Conservation (phyloP, 2,797 vertebrate genomes). For the Chaetodon trifasciatus region DNA sequence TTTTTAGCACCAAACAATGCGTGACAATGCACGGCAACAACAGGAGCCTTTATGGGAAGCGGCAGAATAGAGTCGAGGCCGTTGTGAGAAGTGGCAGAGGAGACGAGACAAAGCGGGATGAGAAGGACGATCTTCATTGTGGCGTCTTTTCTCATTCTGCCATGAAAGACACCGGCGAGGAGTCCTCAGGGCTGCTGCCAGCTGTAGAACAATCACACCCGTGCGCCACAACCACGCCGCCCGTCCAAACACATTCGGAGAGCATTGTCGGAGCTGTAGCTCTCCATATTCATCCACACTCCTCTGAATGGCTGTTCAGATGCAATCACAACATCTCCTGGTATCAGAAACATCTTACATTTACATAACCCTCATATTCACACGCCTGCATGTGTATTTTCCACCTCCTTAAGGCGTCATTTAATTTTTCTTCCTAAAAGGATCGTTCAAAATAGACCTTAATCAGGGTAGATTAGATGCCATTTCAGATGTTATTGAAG, state of each 20-base stretch:
- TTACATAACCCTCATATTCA: conserved; percentile 66
- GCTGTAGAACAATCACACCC: conserved; percentile 75
- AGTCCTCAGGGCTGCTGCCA: conserved; percentile 78
- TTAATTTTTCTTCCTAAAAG: conserved; percentile 61
- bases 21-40: conserved; percentile 76
- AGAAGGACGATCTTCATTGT: conserved; percentile 76
- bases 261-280: conserved; percentile 63
- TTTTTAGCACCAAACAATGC: conserved; percentile 73
- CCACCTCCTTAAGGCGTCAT: conserved; percentile 54
- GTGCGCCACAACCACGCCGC: conserved; percentile 53
- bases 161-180: conserved; percentile 74
- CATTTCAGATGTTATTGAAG: conserved; percentile 68
- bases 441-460: conserved; percentile 70
- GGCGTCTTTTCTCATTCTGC: conserved; percentile 67
- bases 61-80: conserved; percentile 76
- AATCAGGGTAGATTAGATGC: conserved; percentile 77
- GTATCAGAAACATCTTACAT: conserved; percentile 67
- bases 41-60: conserved; percentile 65
- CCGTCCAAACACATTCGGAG: conserved; percentile 68
- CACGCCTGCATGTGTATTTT: conserved; percentile 45
- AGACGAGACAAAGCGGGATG: conserved; percentile 77
- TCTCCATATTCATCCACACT: conserved; percentile 48
- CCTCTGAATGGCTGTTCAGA: conserved; percentile 48
- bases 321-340: conserved; percentile 65
- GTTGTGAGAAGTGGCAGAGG: conserved; percentile 71